A percentile compares a stretch with the other conserved stretches of the same genome.
These are phyloP conservation scores for Dioctria linearis DNA, from an alignment of 2,888 invertebrate genomes.

Conservation along the genomic window DNA sequence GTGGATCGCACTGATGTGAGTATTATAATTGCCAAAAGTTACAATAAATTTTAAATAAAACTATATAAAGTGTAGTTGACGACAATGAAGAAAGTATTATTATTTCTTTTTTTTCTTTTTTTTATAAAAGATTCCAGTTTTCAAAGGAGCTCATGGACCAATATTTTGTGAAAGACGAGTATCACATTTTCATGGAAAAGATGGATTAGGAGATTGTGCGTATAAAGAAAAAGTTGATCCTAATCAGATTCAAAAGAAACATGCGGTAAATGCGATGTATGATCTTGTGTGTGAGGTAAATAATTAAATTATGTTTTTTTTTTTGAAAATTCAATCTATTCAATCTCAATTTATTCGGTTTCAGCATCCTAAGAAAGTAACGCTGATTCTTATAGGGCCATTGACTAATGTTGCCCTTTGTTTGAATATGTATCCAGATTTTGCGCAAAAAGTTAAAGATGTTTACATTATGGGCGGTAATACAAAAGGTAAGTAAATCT, in stretches of 20 bases:
- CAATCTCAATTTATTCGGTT: slow-evolving; percentile 56
- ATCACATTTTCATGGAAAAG: slow-evolving; percentile 75
- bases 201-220: slow-evolving; percentile 81
- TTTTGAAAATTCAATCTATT: slow-evolving; percentile 11
- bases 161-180: slow-evolving; percentile 64
- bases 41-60: slow-evolving; percentile 6
- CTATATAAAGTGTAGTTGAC: not conserved
- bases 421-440: slow-evolving; percentile 78
- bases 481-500: slow-evolving; percentile 74
- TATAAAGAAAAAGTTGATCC: slow-evolving; percentile 70
- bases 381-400: slow-evolving; percentile 80
- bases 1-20: slow-evolving; percentile 77
- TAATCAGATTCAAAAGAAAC: slow-evolving; percentile 72
- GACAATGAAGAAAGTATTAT: no score
- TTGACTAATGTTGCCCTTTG: slow-evolving; percentile 86
- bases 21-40: slow-evolving; percentile 55
- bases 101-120: not conserved
- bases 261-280: slow-evolving; percentile 76
- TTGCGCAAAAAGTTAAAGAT: slow-evolving; percentile 77
- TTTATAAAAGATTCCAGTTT: slow-evolving; percentile 78
- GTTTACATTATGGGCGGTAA: slow-evolving; percentile 87
- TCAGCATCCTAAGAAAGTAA: slow-evolving; percentile 73
- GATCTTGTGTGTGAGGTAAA: slow-evolving; percentile 75
- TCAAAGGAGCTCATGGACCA: slow-evolving; percentile 75
- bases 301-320: slow-evolving; percentile 11